These are phyloP conservation scores for Tetranychus piercei DNA, from an alignment of 2,888 invertebrate species.

Conservation along the genomic window DNA sequence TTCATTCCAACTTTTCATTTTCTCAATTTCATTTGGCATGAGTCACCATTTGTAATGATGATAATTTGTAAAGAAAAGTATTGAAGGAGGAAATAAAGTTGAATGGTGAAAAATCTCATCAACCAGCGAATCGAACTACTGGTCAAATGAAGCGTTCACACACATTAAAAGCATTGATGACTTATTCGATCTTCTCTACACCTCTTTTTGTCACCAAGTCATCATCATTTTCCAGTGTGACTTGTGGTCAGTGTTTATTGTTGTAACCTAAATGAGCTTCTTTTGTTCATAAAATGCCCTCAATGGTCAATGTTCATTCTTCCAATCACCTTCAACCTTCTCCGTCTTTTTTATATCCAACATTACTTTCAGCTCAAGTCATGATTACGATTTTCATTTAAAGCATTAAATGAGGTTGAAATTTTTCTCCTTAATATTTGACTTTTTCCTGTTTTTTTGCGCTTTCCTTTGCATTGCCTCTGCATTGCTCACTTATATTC, in stretches of 20 bases:
- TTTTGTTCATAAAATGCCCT: background rate
- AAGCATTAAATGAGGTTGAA: background rate
- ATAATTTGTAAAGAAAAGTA: too few species aligned
- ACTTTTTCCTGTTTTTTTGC: too few species aligned
- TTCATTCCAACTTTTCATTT: too few species aligned
- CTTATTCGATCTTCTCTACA: too few species aligned
- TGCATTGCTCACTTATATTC: background rate
- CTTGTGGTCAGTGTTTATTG: background rate
- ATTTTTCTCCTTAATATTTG: background rate
- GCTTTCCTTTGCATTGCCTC: background rate
- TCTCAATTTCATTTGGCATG: too few species aligned
- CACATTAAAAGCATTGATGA: background rate
- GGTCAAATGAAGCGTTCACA: background rate
- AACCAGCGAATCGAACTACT: too few species aligned
- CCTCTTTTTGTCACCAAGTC: background rate
- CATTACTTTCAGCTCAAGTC: background rate
- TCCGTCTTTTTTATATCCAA: background rate
- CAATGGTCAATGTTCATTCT: too few species aligned
- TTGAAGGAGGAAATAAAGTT: too few species aligned
- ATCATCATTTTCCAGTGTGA: background rate
- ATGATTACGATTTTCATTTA: background rate
- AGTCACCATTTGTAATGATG: too few species aligned
- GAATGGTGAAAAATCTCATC: too few species aligned
- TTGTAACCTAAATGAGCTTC: background rate
- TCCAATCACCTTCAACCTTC: background rate